These are phyloP conservation scores for Tragelaphus strepsiceros DNA, from an alignment of 2,113 vertebrate species.

Conservation along the genomic window DNA sequence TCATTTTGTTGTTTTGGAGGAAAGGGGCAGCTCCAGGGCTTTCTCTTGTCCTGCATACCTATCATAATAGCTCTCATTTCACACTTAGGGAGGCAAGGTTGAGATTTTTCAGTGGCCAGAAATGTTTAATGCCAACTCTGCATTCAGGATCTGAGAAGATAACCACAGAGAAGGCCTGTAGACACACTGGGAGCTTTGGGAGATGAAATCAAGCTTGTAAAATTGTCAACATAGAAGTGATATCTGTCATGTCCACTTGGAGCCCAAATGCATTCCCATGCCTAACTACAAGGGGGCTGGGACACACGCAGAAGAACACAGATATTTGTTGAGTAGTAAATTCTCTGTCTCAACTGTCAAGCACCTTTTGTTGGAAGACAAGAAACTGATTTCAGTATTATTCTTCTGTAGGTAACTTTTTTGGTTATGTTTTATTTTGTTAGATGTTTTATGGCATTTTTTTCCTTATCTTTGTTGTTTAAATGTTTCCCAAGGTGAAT, in stretches of 20 bases:
- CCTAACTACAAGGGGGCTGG: not conserved
- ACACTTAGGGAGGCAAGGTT: not conserved
- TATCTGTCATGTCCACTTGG: not conserved
- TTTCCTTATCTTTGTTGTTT: not conserved
- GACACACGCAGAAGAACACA: not conserved
- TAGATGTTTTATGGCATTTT: not conserved
- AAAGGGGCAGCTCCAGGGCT: not conserved
- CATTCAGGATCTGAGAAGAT: not conserved
- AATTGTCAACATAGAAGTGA: not conserved
- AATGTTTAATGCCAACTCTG: not conserved
- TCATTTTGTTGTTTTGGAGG: not conserved
- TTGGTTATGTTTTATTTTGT: not conserved
- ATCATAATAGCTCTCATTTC: not conserved
- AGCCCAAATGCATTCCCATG: not conserved
- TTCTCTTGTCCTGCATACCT: not conserved
- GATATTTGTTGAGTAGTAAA: not conserved
- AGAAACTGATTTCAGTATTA: not conserved
- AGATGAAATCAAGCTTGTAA: not conserved
- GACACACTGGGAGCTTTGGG: not conserved
- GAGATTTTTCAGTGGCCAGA: not conserved
- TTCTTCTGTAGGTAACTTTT: not conserved
- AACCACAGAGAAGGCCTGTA: not conserved
- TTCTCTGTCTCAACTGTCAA: not conserved
- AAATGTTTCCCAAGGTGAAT: slow-evolving; percentile 17
- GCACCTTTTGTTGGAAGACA: not conserved